These are phyloP conservation scores for Neolamprologus hecqui DNA, from an alignment of 2,113 vertebrate species.

Conservation along the genomic window DNA sequence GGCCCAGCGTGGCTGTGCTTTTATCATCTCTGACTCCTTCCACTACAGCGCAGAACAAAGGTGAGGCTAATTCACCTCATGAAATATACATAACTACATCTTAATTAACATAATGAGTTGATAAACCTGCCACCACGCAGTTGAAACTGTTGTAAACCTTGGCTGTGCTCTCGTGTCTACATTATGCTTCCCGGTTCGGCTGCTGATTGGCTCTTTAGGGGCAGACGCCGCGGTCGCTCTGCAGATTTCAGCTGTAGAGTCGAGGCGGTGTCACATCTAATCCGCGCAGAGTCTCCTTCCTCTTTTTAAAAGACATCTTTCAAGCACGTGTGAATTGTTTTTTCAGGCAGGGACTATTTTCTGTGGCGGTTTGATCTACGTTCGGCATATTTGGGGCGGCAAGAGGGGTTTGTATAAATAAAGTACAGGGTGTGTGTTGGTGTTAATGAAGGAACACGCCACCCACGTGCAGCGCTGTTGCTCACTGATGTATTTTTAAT, in stretches of 20 bases:
- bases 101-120: neutral
- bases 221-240: neutral
- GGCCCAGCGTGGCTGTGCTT: neutral
- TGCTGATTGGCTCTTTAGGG: neutral
- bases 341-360: neutral
- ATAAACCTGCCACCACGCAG: neutral
- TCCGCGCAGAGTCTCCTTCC: neutral
- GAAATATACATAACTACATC: neutral
- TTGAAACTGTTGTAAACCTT: neutral
- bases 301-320: neutral
- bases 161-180: neutral
- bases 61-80: neutral
- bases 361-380: neutral
- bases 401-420: neutral
- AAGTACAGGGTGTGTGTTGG: rapidly evolving
- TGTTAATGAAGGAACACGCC: neutral
- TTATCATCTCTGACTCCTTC: neutral
- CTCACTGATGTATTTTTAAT: neutral
- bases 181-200: neutral
- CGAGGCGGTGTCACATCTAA: neutral
- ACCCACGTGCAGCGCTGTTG: neutral
- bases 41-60: neutral
- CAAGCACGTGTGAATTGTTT: neutral
- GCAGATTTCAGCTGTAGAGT: neutral
- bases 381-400: neutral